Base-by-base conservation (phyloP, 2,888 invertebrate genomes). In the Megastigmus dorsalis region DNA sequence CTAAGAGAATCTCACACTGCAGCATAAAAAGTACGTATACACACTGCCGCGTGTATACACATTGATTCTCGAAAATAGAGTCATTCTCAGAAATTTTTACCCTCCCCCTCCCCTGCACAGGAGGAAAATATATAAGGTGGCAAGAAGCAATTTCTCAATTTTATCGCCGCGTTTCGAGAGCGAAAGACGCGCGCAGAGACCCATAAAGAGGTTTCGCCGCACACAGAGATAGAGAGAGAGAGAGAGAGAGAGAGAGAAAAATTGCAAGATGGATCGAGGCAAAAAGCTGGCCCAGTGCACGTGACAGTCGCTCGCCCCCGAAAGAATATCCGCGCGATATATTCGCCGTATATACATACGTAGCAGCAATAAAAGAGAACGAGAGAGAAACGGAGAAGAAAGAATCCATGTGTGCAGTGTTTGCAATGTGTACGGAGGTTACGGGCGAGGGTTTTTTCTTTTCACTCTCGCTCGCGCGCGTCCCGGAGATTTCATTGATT, bases 401-500 rank as follows among this genome's bases (percentile, higher is more conserved):
- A 60, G 7, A n/a, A n/a, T n/a, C n/a, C n/a, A n/a, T n/a, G n/a
- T n/a, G n/a, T n/a, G n/a, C n/a, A n/a, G n/a, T n/a, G n/a, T n/a
- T n/a, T n/a, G n/a, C n/a, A 10, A 33, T 23, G 26, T 13, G 41
- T 20, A 9, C 6, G 13, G 13, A 20, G 9, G 13, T 10, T 2
- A 6, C 30, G 10, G 28, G 1, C 4, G 45, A 18, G 10, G 18
- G 38, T 18, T 10, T n/a, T 13, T 13, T 63, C 7, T 26, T 50
- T 26, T 52, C 28, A 6, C 15, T 54, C 13, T 23, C 0, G 4
- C 10, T 30, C 9, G 20, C 36, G 23, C 15, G n/a, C n/a, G n/a
- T n/a, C n/a, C 38, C 36, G 50, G n/a, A 43, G 55, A 54, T 66
- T 55, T 54, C 54, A 66, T 66, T 66, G 55, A 66, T 54, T 52